Evolutionary conservation across 1,140 invertebrate species (phyloP).

Genomic region (Diabrotica virgifera): DNA sequence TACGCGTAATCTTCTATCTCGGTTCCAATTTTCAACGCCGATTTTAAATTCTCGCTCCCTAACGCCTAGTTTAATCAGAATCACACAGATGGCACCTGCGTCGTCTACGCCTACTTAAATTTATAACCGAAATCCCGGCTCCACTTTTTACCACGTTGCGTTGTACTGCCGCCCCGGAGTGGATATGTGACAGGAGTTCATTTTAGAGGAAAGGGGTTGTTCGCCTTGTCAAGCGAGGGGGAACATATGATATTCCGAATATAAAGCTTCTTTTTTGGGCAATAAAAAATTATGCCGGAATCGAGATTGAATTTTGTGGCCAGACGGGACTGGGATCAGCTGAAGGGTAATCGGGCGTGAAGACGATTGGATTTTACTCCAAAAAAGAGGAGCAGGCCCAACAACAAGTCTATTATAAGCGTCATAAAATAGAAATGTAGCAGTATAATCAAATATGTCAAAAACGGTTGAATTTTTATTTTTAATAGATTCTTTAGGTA

Average conservation of each 20-base stretch:
- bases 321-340: no score
- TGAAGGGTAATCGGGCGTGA: no score
- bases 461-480: no score
- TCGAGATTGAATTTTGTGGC: no score
- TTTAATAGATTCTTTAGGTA: no score
- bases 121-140: conserved; percentile 23
- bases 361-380: no score
- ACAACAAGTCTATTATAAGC: no score
- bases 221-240: not conserved
- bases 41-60: conserved; percentile 28
- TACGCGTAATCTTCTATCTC: no score
- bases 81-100: conserved; percentile 31
- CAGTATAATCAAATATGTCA: no score
- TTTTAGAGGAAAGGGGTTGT: not conserved
- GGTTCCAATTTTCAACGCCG: conserved; percentile 11
- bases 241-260: not conserved
- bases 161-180: not conserved
- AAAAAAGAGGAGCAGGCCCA: no score
- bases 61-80: conserved; percentile 19
- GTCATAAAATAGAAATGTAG: no score
- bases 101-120: conserved; percentile 28
- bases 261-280: not conserved
- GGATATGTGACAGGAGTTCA: conserved; percentile 29
- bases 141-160: conserved; percentile 18
- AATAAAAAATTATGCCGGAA: no score